Percentiles rank a stretch among this genome's conserved stretches.
Evolutionary conservation across 2,888 invertebrate species (phyloP).

Genomic region (Nasonovia ribisnigri): DNA sequence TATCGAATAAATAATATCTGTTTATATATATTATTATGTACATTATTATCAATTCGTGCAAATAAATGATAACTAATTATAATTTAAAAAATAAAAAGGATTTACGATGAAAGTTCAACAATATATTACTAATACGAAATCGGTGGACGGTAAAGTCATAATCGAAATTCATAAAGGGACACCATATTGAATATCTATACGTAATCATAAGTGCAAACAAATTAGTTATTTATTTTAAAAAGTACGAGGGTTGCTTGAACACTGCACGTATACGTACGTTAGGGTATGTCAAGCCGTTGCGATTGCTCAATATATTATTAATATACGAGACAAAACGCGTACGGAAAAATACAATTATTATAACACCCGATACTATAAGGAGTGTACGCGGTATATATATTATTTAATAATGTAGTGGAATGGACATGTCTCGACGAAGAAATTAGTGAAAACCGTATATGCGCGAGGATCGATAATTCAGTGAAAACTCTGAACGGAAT

Average conservation of each 20-base stretch:
- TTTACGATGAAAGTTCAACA: background rate
- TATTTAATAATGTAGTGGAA: background rate
- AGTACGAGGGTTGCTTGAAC: background rate
- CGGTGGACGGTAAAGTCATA: background rate
- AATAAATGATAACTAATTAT: background rate
- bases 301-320: background rate
- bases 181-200: background rate
- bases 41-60: background rate
- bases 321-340: background rate
- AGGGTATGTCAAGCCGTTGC: background rate
- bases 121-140: background rate
- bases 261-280: background rate
- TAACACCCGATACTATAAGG: background rate
- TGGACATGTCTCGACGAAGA: background rate
- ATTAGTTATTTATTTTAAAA: constrained; percentile 8
- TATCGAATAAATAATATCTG: background rate
- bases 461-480: background rate
- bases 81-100: constrained; percentile 1
- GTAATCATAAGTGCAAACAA: constrained; percentile 1
- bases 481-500: background rate
- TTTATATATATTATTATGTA: no score
- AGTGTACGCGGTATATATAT: background rate
- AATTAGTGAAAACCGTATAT: background rate
- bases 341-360: background rate
- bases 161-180: background rate